phyloP scores from a whole-genome alignment of 2,797 vertebrate species.

The Bradypodion ventrale region DNA sequence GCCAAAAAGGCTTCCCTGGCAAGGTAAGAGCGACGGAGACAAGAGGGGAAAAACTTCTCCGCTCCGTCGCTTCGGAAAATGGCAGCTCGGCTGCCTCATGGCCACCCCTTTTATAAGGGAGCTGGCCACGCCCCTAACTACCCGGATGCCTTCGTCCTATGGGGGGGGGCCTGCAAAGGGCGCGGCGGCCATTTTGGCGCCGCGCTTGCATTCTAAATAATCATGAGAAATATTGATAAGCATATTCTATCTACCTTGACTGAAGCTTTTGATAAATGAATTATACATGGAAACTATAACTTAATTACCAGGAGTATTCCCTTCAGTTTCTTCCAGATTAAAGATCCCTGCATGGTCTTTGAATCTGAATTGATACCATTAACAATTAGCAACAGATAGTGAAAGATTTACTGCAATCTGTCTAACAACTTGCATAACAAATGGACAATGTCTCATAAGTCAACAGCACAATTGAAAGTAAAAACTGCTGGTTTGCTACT shows the following conservation, averaged over 20 bases:
- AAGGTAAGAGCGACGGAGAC: too few species aligned
- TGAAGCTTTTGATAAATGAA: not conserved
- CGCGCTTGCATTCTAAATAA: too few species aligned
- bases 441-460: slow-evolving; percentile 18
- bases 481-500: slow-evolving; percentile 6
- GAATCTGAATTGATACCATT: not conserved
- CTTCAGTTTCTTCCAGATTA: not conserved
- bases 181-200: too few species aligned
- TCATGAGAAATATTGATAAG: too few species aligned
- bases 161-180: too few species aligned
- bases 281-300: not conserved
- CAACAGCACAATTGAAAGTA: not conserved
- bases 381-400: not conserved
- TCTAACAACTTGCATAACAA: slow-evolving; percentile 5
- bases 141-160: too few species aligned
- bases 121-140: too few species aligned
- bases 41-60: too few species aligned
- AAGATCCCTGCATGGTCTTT: not conserved
- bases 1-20: too few species aligned
- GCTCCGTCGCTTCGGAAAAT: too few species aligned
- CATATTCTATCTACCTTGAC: not conserved
- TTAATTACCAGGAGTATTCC: not conserved
- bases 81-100: too few species aligned
- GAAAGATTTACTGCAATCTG: slow-evolving; percentile 23
- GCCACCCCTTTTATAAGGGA: too few species aligned